Evolutionary conservation across 2,113 vertebrate species (phyloP).

Genomic region (Rallus limicola): DNA sequence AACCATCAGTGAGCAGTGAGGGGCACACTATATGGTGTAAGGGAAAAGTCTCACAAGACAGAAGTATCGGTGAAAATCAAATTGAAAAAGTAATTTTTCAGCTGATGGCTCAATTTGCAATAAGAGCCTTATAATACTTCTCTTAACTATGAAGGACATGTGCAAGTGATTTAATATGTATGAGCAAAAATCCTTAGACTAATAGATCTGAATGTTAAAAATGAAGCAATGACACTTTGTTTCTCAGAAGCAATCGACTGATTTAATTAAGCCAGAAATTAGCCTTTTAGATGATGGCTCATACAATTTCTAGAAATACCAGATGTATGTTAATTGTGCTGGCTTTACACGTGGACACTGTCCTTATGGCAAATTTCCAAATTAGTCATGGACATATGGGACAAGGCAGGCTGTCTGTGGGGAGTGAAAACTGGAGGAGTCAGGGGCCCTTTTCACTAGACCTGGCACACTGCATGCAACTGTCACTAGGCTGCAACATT

Average conservation of each 20-base stretch:
- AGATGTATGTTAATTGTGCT: not conserved
- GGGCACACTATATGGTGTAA: not conserved
- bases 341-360: not conserved
- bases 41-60: not conserved
- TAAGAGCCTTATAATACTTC: not conserved
- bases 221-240: constrained; percentile 2
- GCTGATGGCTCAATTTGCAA: not conserved
- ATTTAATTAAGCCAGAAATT: constrained; percentile 46
- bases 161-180: constrained; percentile 17
- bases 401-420: not conserved
- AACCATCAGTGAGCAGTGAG: not conserved
- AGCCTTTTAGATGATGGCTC: not conserved
- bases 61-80: not conserved
- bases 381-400: not conserved
- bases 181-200: constrained; percentile 1
- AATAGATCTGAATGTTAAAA: constrained; percentile 16
- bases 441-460: not conserved
- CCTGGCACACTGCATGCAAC: not conserved
- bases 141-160: not conserved
- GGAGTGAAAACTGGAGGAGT: not conserved
- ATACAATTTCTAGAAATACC: not conserved
- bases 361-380: not conserved
- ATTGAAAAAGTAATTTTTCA: not conserved
- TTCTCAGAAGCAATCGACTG: constrained; percentile 38
- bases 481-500: not conserved